Conservation (phyloP, 35 echinoderm and acorn worm genomes). For the Acanthaster planci region DNA sequence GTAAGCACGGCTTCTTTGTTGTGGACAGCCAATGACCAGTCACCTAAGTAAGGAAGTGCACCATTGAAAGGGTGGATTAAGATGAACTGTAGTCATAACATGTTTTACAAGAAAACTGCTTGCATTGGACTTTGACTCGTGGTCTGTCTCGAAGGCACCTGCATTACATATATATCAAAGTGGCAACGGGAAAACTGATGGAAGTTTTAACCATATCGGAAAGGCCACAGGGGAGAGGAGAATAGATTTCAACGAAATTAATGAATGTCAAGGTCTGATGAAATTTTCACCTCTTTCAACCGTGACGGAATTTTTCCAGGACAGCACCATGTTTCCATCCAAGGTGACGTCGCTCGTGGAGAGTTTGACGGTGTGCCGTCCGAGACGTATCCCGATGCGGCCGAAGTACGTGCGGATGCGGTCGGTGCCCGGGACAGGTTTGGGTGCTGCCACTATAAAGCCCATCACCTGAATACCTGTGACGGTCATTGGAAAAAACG, state of each 20-base stretch:
- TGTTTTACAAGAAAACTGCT: no score
- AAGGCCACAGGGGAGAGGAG: no score
- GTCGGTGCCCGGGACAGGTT: neutral
- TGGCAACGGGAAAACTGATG: no score
- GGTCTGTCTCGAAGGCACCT: no score
- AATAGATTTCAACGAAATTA: no score
- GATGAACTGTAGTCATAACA: no score
- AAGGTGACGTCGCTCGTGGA: neutral
- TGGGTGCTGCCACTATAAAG: neutral
- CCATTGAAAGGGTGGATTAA: no score
- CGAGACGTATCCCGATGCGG: neutral
- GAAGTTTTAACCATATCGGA: no score
- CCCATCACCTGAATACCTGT: constrained; percentile 13
- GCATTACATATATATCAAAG: no score
- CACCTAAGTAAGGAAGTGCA: neutral
- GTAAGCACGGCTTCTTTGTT: neutral
- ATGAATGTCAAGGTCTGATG: no score
- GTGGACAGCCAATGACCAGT: neutral
- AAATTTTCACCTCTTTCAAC: neutral
- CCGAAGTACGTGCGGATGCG: constrained; percentile 33
- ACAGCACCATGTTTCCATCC: neutral
- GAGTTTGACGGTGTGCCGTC: neutral
- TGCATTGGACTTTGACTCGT: no score
- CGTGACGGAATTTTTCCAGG: neutral
- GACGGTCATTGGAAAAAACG: no score